Evolutionary conservation across 1,140 invertebrate species (phyloP).

Genomic region (Lamellibrachia luymesi): DNA sequence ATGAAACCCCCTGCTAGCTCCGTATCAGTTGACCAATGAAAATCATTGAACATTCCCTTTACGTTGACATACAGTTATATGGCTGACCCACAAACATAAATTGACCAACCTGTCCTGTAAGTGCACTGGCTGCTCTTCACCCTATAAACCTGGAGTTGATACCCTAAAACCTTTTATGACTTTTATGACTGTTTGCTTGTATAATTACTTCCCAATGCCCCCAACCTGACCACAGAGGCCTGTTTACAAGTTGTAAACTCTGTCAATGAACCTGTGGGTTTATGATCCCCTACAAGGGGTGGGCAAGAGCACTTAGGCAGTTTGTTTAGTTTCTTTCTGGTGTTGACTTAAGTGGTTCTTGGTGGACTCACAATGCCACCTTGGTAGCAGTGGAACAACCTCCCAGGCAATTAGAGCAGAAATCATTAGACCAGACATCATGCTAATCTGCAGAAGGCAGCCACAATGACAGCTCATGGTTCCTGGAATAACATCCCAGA

Average conservation of each 20-base stretch:
- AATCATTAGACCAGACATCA: neutral
- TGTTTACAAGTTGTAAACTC: neutral
- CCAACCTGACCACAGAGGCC: neutral
- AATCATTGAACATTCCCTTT: too few species aligned
- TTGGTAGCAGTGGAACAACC: neutral
- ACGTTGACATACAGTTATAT: too few species aligned
- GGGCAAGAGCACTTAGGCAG: neutral
- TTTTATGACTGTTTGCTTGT: conserved; percentile 1
- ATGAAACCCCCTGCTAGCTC: too few species aligned
- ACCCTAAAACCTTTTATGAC: neutral
- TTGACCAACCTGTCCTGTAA: neutral
- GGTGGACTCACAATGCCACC: neutral
- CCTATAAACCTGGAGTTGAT: neutral
- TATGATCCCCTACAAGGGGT: neutral
- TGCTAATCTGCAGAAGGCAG: neutral
- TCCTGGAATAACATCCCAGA: neutral
- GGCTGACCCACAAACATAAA: neutral
- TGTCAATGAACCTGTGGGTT: neutral
- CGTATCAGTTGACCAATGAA: too few species aligned
- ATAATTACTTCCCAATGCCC: neutral
- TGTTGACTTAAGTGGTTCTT: neutral
- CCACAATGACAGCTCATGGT: neutral
- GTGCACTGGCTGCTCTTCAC: neutral
- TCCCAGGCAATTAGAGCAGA: neutral
- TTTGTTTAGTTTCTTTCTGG: neutral